Percentiles rank a stretch among this genome's conserved stretches.
These are phyloP conservation scores for Syngnathus typhle DNA, from an alignment of 2,113 vertebrate species.

Conservation along the genomic window DNA sequence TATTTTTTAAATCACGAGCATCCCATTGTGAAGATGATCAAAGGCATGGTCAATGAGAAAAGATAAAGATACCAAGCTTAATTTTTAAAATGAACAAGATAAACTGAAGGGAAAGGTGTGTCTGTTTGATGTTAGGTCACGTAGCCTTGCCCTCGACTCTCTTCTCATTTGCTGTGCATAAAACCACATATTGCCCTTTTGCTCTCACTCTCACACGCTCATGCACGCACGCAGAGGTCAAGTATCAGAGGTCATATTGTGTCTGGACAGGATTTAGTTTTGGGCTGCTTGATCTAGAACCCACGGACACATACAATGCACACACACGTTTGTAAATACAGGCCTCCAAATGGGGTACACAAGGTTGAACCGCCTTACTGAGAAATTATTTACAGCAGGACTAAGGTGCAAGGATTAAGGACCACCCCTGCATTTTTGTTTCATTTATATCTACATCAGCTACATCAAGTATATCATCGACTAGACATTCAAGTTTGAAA, in stretches of 20 bases:
- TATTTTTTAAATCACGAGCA: background rate
- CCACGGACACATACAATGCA: too few species aligned
- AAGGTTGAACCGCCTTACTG: background rate
- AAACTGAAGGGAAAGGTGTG: background rate
- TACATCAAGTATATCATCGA: too few species aligned
- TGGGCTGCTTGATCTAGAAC: too few species aligned
- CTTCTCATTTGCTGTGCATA: constrained; percentile 41
- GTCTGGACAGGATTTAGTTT: too few species aligned
- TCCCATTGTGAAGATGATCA: background rate
- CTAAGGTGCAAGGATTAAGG: background rate
- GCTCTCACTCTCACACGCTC: background rate
- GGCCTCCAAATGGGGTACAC: background rate
- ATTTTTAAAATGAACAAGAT: background rate
- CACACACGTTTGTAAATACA: background rate
- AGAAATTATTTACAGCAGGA: background rate
- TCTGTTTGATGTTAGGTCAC: background rate
- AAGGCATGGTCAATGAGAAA: background rate
- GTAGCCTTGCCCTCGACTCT: constrained; percentile 6
- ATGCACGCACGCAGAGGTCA: background rate
- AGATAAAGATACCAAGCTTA: background rate
- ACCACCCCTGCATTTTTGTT: background rate
- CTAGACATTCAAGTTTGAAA: background rate
- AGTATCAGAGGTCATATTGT: too few species aligned
- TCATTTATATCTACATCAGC: background rate
- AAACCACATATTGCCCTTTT: constrained; percentile 9